phyloP scores from a whole-genome alignment of 2,888 invertebrate species.

The Tanypteryx hageni region DNA sequence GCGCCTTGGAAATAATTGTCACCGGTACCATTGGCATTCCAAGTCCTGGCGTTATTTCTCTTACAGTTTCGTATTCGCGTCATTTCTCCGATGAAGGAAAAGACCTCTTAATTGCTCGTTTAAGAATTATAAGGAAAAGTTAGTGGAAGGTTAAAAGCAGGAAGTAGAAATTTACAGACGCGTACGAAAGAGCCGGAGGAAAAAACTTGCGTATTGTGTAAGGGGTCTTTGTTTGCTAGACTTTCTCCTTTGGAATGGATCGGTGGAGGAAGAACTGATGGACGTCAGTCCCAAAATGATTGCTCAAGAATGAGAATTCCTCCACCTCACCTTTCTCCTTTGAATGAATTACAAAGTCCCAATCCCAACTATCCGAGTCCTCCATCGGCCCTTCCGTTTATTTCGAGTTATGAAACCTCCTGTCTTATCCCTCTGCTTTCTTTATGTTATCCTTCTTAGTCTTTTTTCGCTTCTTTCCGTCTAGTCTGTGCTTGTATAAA shows the following conservation, averaged over 20 bases:
- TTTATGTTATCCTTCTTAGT: too few species aligned
- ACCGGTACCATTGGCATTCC: too few species aligned
- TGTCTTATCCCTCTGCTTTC: not conserved
- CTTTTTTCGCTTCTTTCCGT: too few species aligned
- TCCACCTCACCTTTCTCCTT: not conserved
- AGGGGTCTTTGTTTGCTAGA: constrained; percentile 11
- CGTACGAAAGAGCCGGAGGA: not conserved
- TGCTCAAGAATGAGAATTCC: constrained; percentile 42
- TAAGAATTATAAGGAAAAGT: not conserved
- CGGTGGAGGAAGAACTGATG: constrained; percentile 37
- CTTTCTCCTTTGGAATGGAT: constrained; percentile 51
- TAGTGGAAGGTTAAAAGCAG: not conserved
- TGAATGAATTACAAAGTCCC: not conserved
- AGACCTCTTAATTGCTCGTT: too few species aligned
- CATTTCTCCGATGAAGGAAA: too few species aligned
- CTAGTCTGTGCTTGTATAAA: too few species aligned
- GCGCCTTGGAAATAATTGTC: too few species aligned
- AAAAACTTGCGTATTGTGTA: not conserved
- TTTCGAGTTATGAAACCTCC: not conserved
- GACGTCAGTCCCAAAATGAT: constrained; percentile 51
- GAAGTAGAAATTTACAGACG: not conserved
- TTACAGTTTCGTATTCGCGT: too few species aligned
- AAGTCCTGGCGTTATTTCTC: too few species aligned
- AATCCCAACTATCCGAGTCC: not conserved
- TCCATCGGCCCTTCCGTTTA: not conserved